Percentiles rank a stretch among this genome's conserved stretches.
Evolutionary conservation across 2,888 invertebrate genomes (phyloP).

Genomic region (Quadroppia sp.): DNA sequence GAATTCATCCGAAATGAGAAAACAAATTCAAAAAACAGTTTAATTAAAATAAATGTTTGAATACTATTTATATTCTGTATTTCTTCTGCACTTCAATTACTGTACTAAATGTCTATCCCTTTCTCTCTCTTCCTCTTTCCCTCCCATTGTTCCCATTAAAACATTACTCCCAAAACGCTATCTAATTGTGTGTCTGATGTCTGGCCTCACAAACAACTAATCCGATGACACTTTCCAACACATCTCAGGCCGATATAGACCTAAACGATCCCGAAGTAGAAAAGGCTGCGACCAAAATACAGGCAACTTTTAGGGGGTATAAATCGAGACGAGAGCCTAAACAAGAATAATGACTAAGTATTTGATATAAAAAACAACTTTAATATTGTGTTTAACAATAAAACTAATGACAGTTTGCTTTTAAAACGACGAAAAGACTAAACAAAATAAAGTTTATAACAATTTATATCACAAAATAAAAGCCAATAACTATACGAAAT

Average conservation of each 20-base stretch:
- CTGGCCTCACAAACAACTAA: not conserved
- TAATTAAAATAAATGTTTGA: not conserved
- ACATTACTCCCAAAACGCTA: not conserved
- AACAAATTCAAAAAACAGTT: not conserved
- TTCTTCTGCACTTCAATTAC: too few relatives aligned
- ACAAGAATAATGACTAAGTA: not conserved
- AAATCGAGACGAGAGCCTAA: conserved; percentile 42
- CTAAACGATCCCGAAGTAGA: conserved; percentile 47
- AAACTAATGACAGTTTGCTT: not conserved
- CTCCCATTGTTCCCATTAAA: not conserved
- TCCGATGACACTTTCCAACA: not conserved
- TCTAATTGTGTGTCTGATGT: not conserved
- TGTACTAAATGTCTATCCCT: not conserved
- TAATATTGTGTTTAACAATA: not conserved
- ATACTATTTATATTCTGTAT: not conserved
- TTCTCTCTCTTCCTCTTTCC: not conserved
- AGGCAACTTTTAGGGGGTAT: conserved; percentile 47
- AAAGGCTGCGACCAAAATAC: conserved; percentile 47
- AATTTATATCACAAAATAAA: too few relatives aligned
- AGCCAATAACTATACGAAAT: too few relatives aligned
- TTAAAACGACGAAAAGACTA: too few relatives aligned
- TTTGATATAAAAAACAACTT: not conserved
- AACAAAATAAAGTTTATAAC: too few relatives aligned
- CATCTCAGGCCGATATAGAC: conserved; percentile 45
- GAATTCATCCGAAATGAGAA: not conserved